Evolutionary conservation across 2,113 vertebrate genomes (phyloP).

Genomic region (Crotalus tigris): DNA sequence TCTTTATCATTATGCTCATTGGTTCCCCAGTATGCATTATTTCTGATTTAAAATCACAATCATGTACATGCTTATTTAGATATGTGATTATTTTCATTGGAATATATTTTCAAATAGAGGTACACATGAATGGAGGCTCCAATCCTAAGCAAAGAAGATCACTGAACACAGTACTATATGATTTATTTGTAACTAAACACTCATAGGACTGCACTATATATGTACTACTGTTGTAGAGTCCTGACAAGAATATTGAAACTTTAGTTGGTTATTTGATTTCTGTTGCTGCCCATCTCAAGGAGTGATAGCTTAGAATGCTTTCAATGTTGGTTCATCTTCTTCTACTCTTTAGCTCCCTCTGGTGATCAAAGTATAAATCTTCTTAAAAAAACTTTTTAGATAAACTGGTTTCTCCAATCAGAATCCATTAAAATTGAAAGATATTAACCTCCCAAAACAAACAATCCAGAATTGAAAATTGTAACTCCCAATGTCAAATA

Average conservation of each 20-base stretch:
- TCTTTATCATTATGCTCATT: background rate
- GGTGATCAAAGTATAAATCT: background rate
- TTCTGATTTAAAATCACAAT: background rate
- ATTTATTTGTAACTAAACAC: background rate
- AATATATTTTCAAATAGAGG: background rate
- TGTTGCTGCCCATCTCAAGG: background rate
- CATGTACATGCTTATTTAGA: background rate
- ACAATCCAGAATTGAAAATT: no score
- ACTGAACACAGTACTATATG: background rate
- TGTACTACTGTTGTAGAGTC: background rate
- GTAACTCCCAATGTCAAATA: no score
- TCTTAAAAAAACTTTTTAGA: background rate
- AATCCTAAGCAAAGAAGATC: background rate
- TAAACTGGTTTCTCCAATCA: background rate
- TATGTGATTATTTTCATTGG: background rate
- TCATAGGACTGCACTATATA: background rate
- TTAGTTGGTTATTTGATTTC: background rate
- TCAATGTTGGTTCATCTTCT: background rate
- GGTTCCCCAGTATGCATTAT: background rate
- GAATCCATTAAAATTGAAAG: no score
- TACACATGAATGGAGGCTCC: background rate
- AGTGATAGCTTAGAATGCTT: background rate
- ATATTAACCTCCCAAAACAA: no score
- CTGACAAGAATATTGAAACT: background rate
- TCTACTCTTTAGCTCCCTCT: background rate